Evolutionary conservation across 2,797 vertebrate genomes (phyloP).

Genomic region (Bovichtus diacanthus): DNA sequence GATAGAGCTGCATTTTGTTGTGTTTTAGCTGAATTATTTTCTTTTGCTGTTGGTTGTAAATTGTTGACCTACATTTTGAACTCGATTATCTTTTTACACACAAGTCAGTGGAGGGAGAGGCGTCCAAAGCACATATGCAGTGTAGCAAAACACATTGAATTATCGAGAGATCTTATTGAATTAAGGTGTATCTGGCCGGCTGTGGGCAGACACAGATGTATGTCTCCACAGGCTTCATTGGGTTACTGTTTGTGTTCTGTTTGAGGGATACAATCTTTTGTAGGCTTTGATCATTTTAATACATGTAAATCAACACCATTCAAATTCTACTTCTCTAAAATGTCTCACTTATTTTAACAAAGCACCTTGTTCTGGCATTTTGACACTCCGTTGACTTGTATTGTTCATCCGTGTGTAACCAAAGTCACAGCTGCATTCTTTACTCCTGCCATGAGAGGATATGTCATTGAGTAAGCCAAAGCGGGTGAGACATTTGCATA

Average conservation of each 20-base stretch:
- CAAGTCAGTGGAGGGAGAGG: constrained; percentile 5
- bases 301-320: constrained; percentile 36
- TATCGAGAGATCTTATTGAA: constrained; percentile 37
- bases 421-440: constrained; percentile 27
- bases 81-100: neutral
- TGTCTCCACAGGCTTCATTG: constrained; percentile 32
- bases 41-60: neutral
- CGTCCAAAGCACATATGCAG: neutral
- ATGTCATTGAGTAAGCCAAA: constrained; percentile 51
- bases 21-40: neutral
- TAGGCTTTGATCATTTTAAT: constrained; percentile 36
- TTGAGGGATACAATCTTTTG: constrained; percentile 10
- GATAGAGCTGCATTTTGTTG: neutral
- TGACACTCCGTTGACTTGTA: constrained; percentile 5
- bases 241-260: constrained; percentile 38
- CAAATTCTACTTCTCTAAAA: neutral
- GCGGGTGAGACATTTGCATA: constrained; percentile 65
- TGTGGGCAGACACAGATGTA: constrained; percentile 32
- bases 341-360: neutral
- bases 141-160: constrained; percentile 47
- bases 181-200: constrained; percentile 35
- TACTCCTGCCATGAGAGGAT: constrained; percentile 24
- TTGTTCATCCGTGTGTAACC: neutral
- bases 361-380: neutral
- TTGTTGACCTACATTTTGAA: neutral